phyloP scores from a whole-genome alignment of 2,797 vertebrate genomes.

The Champsocephalus gunnari region DNA sequence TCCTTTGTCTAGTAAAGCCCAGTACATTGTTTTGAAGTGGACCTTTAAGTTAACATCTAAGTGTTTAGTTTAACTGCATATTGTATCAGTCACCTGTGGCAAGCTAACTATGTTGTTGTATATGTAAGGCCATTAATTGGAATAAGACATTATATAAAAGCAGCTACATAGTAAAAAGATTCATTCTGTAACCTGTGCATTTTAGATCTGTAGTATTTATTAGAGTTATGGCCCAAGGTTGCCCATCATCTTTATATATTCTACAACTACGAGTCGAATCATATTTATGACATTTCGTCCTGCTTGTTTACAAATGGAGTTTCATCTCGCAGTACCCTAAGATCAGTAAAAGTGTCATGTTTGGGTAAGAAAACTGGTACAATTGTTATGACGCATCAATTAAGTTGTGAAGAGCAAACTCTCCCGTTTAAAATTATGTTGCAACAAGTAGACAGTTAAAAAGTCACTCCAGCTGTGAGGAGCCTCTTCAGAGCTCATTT shows the following conservation, averaged over 20 bases:
- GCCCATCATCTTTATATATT: not conserved
- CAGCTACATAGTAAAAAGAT: no score
- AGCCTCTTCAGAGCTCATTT: conserved; percentile 46
- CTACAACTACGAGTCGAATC: not conserved
- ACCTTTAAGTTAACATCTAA: not conserved
- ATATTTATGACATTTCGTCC: not conserved
- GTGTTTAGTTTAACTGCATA: not conserved
- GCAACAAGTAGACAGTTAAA: conserved; percentile 48
- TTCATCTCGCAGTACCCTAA: not conserved
- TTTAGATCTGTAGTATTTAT: not conserved
- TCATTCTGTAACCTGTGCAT: not conserved
- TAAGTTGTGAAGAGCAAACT: conserved; percentile 31
- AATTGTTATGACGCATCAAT: conserved; percentile 2
- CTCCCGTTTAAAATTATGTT: conserved; percentile 29
- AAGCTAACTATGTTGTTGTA: not conserved
- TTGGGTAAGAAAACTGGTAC: conserved; percentile 24
- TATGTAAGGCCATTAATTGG: not conserved
- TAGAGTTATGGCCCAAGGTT: not conserved
- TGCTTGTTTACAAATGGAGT: conserved; percentile 13
- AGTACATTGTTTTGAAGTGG: not conserved
- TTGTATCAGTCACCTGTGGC: no score
- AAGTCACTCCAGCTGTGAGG: conserved; percentile 46
- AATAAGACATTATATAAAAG: no score
- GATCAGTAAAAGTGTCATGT: not conserved
- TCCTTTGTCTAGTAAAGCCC: not conserved